These are phyloP conservation scores for Agonopterix heracliana DNA, from an alignment of 2,888 invertebrate species.

Conservation along the genomic window DNA sequence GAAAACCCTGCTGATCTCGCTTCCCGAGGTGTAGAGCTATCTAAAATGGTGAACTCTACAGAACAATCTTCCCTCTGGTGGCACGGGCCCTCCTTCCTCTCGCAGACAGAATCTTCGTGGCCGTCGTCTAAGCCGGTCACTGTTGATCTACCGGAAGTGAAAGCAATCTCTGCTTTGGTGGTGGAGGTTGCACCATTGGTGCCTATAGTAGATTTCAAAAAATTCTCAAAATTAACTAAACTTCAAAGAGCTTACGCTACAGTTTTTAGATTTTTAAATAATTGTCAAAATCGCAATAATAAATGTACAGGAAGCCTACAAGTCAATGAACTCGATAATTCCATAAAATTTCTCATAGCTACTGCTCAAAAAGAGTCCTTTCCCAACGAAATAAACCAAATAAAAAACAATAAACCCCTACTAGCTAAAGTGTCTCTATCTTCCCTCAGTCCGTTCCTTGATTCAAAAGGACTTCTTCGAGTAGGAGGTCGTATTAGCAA, in stretches of 20 bases:
- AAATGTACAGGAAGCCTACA: not conserved
- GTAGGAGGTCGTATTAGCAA: conserved; percentile 13
- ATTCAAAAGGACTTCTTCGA: conserved; percentile 6
- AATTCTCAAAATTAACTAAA: not conserved
- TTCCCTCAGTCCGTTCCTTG: conserved; percentile 9
- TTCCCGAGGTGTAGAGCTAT: not conserved
- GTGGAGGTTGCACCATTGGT: not conserved
- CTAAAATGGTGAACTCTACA: not conserved
- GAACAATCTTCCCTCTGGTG: not conserved
- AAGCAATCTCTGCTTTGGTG: not conserved
- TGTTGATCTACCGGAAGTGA: not conserved
- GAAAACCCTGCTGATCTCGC: not conserved
- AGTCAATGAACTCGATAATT: not conserved
- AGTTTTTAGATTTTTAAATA: conserved; percentile 1
- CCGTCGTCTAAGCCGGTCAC: not conserved
- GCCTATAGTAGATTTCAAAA: not conserved
- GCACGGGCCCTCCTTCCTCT: not conserved
- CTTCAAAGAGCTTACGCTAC: not conserved
- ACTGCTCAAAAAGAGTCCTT: conserved; percentile 3
- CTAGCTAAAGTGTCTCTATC: conserved; percentile 4
- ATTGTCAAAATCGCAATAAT: conserved; percentile 2
- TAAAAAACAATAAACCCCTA: conserved; percentile 3
- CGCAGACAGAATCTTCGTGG: not conserved
- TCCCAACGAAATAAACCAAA: not conserved
- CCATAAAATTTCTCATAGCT: not conserved